These are phyloP conservation scores for Eulemur mongoz DNA, from an alignment of 2,797 vertebrate genomes.

Conservation along the genomic window DNA sequence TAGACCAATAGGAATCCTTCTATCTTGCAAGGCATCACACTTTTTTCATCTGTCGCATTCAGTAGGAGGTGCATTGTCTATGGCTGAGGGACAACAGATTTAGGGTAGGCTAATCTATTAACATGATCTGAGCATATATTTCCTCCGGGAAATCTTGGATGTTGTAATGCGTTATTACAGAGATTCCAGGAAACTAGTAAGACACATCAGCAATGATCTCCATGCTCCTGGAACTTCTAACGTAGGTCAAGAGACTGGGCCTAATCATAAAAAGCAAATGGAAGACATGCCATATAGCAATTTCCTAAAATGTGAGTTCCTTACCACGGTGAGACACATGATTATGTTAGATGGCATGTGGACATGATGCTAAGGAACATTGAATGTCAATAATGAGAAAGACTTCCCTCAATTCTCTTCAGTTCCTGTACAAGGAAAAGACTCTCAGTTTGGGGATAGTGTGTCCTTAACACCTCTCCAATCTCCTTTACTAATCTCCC, in stretches of 20 bases:
- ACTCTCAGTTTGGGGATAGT: not conserved
- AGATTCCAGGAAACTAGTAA: not conserved
- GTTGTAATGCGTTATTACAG: not conserved
- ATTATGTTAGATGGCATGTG: not conserved
- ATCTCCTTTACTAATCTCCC: not conserved
- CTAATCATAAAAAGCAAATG: not conserved
- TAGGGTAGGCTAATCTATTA: not conserved
- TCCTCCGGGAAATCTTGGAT: not conserved
- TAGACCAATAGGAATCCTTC: fast-evolving
- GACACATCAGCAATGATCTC: not conserved
- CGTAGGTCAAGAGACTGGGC: not conserved
- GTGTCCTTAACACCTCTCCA: not conserved
- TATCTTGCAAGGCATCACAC: not conserved
- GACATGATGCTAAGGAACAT: not conserved
- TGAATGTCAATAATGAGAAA: not conserved
- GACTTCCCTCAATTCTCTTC: not conserved
- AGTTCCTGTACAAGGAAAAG: not conserved
- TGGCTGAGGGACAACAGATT: not conserved
- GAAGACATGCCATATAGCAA: not conserved
- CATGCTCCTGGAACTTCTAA: not conserved
- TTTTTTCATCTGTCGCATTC: not conserved
- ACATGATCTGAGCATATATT: not conserved
- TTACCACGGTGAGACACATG: not conserved
- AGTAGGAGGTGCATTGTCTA: not conserved
- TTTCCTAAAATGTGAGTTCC: not conserved